phyloP scores from a whole-genome alignment of 2,797 vertebrate species.

The Leptatherina wallacei region DNA sequence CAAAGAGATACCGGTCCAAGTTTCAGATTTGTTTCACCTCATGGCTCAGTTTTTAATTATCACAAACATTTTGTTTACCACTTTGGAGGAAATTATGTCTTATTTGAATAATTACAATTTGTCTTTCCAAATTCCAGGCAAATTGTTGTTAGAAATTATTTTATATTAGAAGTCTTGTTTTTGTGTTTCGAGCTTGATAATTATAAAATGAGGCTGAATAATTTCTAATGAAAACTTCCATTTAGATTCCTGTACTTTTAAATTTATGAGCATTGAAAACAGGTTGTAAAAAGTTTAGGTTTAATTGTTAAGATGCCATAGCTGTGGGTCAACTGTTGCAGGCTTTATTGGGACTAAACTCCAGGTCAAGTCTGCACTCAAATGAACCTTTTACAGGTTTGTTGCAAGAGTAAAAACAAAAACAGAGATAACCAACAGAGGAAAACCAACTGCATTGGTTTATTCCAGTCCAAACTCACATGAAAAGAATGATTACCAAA shows the following conservation, averaged over 20 bases:
- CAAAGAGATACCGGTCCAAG: slow-evolving; percentile 24
- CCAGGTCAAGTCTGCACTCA: neutral
- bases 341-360: neutral
- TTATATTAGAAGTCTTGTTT: neutral
- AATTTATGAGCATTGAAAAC: neutral
- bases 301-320: neutral
- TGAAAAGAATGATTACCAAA: neutral
- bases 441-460: neutral
- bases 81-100: neutral
- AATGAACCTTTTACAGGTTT: neutral
- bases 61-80: neutral
- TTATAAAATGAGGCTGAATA: neutral
- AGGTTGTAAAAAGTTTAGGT: neutral
- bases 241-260: neutral
- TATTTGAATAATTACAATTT: neutral
- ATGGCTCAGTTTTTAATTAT: neutral
- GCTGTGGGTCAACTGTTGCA: neutral
- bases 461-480: neutral
- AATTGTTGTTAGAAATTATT: neutral
- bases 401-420: neutral
- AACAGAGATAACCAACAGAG: neutral
- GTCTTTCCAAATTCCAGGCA: no score
- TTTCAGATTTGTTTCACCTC: neutral
- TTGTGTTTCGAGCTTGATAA: neutral
- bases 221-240: neutral